Base-by-base conservation (phyloP, 2,888 invertebrate genomes). In the Carcina quercana region DNA sequence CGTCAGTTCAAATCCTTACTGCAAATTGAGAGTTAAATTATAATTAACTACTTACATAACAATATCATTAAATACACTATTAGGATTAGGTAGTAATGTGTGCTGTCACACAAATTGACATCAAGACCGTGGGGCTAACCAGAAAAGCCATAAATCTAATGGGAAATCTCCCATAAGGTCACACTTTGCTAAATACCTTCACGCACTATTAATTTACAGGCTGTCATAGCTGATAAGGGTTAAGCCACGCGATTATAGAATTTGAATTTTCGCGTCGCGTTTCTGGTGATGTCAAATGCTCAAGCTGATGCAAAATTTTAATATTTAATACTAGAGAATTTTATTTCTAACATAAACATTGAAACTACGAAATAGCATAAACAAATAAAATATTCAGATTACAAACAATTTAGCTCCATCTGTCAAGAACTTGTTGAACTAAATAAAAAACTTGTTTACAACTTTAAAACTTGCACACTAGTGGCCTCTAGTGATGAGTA, bases 401-500 rank as follows among this genome's bases (percentile, higher is more conserved):
- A 6, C 6, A 1, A 3, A 10, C 12, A 24, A 11, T 11, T 24
- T 13, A 74, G 54, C 74, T 63, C 78, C 82, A 76, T 73, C 82
- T 82, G 50, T 61, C 47, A 49, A 50, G 50, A 41, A 35, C 40
- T 31, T 11, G 15, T 35, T 33, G 64, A 74, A 80, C 75, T 72
- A 72, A 61, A 51, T 59, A 47, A 51, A 53, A 41, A 58, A 55
- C 50, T 57, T 50, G 47, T 55, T 50, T 52, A 47, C 48, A 28
- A 58, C 50, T 64, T 61, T 43, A 50, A 60, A 60, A 53, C 43
- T 51, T 37, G 33, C 34, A 29, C 38, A 41, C 49, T 47, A 42
- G 64, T 71, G 82, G 73, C 82, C 75, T 75, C 82, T 80, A 47
- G 50, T 50, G 73, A 43, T 47, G 61, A 76, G 70, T 73, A 68